Conservation (phyloP, 2,888 invertebrate species). For the Actias luna region DNA sequence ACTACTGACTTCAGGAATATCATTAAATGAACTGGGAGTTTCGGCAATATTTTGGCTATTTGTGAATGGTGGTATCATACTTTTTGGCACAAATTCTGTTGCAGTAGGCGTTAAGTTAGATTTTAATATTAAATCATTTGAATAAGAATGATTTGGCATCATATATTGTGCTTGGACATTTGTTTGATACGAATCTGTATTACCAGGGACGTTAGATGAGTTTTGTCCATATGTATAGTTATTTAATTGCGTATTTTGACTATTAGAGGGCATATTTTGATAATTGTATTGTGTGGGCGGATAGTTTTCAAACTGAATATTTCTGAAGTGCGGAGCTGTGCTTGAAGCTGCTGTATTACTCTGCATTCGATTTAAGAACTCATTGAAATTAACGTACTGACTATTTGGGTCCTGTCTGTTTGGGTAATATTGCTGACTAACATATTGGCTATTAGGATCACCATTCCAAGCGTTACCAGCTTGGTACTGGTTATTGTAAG, state of each 20-base stretch:
- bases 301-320: slow-evolving; percentile 60
- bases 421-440: slow-evolving; percentile 59
- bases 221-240: slow-evolving; percentile 48
- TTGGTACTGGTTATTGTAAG: slow-evolving; percentile 68
- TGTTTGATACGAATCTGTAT: slow-evolving; percentile 43
- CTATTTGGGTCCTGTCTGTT: slow-evolving; percentile 55
- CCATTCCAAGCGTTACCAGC: slow-evolving; percentile 57
- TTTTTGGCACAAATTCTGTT: slow-evolving; percentile 81
- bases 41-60: slow-evolving; percentile 34
- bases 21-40: slow-evolving; percentile 17
- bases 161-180: slow-evolving; percentile 48
- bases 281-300: slow-evolving; percentile 56
- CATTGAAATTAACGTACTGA: slow-evolving; percentile 73
- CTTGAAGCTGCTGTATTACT: slow-evolving; percentile 41
- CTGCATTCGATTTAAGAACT: slow-evolving; percentile 71
- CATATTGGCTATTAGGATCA: slow-evolving; percentile 58
- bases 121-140: slow-evolving; percentile 60
- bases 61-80: slow-evolving; percentile 38
- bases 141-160: slow-evolving; percentile 42
- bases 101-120: slow-evolving; percentile 82
- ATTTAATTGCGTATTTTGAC: slow-evolving; percentile 51
- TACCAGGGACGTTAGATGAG: slow-evolving; percentile 42
- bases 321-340: slow-evolving; percentile 48
- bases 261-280: slow-evolving; percentile 55
- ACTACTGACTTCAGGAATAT: slow-evolving; percentile 32